Evolutionary conservation across 2,888 invertebrate species (phyloP), one percentile per base, ranked within the genome.

Genomic region (Caenorhabditis auriculariae): DNA sequence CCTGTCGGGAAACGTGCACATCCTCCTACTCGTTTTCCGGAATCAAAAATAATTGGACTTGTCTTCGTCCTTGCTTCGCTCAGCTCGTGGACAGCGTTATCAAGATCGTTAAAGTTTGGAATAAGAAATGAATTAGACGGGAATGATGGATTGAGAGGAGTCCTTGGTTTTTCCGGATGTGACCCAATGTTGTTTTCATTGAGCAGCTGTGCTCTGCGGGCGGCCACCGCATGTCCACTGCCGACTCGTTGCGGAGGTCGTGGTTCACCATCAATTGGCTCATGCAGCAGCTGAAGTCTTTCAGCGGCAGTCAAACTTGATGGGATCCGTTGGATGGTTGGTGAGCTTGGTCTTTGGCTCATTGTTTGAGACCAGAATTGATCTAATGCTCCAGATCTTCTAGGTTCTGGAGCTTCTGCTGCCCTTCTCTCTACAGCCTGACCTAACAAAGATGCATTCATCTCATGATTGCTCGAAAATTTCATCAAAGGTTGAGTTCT

Each of bases 1-100:
- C 68, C 73, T 1, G 74, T 75, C 9, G 79, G 79, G 51, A 79
- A 79, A 37, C 75, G 58, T 12, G 64, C 76, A 46, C 78, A 78
- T 29, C 74, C 76, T 12, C 69, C 66, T 17, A 62, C 41, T 50
- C 54, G 35, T 28, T 52, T 23, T n/a, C 54, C 46, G 35, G 29
- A 28, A 32, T 42, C 17, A 7, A 46, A 51, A 21, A 47, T 45
- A 44, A 15, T 52, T 3, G 48, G 45, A 5, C 29, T 19, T 45
- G 45, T n/a, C 53, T 50, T 46, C 57, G 29, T 44, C 9, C 48
- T 54, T 9, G 63, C 52, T 46, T 44, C 48, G 19, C 54, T 52
- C 15, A 68, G 46, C 35, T 67, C 72, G 24, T 66, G 55, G 12
- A 76, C 72, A 1, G 77, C 75, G 54, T 60, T 71, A 51, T 77